Evolutionary conservation across 1,140 invertebrate genomes (phyloP).

Genomic region (Sipha flava): DNA sequence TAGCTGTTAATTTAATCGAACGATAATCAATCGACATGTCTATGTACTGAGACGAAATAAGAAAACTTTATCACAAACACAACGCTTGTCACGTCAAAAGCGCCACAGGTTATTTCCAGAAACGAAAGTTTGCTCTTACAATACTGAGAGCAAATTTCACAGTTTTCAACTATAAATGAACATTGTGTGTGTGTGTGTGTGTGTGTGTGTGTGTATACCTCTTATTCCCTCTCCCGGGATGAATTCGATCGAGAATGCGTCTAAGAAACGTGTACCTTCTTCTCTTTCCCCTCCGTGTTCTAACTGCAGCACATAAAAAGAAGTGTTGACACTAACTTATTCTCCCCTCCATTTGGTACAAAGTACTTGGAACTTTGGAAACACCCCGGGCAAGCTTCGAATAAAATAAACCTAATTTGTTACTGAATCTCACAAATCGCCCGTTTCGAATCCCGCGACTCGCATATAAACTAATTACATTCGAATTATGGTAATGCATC

Average conservation of each 20-base stretch:
- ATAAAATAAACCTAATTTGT: slow-evolving; percentile 25
- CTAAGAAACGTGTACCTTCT: neutral
- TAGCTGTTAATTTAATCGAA: neutral
- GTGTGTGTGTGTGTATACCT: neutral
- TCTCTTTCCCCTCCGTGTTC: neutral
- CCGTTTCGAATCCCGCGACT: neutral
- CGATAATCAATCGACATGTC: neutral
- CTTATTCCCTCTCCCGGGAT: neutral
- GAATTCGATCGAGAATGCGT: neutral
- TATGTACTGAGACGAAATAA: neutral
- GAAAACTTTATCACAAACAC: neutral
- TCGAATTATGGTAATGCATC: slow-evolving; percentile 8
- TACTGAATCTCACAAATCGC: slow-evolving; percentile 27
- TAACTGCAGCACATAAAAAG: neutral
- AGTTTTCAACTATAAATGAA: slow-evolving; percentile 13
- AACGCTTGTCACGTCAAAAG: neutral
- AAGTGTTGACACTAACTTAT: slow-evolving; percentile 30
- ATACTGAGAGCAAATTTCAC: neutral
- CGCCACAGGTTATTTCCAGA: neutral
- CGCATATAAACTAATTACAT: slow-evolving; percentile 1
- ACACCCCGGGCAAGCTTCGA: neutral
- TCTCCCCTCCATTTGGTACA: slow-evolving; percentile 12
- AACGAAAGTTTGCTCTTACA: neutral
- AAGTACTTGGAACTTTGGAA: neutral
- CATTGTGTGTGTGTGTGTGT: neutral